These are phyloP conservation scores for Alexandromys fortis DNA, from an alignment of 2,113 vertebrate species.

Conservation along the genomic window DNA sequence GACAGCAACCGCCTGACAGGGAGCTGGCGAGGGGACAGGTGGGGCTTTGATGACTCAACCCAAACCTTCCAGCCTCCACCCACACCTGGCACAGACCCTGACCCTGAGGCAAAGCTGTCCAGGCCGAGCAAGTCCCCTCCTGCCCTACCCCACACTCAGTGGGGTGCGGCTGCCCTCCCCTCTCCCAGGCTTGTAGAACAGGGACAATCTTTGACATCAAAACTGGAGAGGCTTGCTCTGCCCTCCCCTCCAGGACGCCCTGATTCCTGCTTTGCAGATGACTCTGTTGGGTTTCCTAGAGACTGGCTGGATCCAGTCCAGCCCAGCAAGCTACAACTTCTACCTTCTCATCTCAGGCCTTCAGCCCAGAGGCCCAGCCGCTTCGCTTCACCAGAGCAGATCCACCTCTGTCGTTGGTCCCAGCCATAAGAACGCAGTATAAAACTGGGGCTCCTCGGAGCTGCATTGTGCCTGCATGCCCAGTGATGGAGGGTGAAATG, in stretches of 20 bases:
- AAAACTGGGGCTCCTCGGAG: too few species aligned
- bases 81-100: constrained; percentile 34
- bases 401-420: background rate
- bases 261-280: background rate
- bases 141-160: background rate
- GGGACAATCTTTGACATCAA: background rate
- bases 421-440: too few species aligned
- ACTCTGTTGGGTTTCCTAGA: background rate
- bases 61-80: background rate
- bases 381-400: background rate
- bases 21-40: background rate
- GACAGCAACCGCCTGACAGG: background rate
- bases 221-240: background rate
- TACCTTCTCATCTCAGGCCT: background rate
- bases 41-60: constrained; percentile 26
- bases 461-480: background rate
- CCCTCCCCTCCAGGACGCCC: background rate
- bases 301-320: background rate
- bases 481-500: background rate
- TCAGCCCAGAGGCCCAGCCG: background rate
- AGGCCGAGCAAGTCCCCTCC: background rate
- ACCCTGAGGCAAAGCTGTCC: background rate
- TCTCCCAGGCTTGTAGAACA: background rate
- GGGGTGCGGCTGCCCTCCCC: background rate
- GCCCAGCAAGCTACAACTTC: background rate